Percentiles rank a stretch among this genome's conserved stretches.
Evolutionary conservation across 2,888 invertebrate species (phyloP).

Genomic region (Sipha maydis): DNA sequence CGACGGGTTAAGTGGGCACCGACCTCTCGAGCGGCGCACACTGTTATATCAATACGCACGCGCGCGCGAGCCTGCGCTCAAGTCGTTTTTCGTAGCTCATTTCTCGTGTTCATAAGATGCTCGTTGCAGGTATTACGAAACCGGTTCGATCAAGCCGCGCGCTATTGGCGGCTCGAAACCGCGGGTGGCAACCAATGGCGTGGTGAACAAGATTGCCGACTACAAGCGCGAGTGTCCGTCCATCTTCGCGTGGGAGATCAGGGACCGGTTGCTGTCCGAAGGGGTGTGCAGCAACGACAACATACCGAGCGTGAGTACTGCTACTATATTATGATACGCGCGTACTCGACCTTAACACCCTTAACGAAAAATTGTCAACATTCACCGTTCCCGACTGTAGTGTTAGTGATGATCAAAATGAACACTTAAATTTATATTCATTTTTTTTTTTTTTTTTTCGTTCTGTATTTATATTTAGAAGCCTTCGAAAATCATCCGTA

Average conservation of each 20-base stretch:
- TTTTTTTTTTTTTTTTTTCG: too few relatives aligned
- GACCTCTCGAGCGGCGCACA: neutral
- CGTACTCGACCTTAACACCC: neutral
- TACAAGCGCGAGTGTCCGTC: slow-evolving; percentile 98
- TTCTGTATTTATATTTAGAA: too few relatives aligned
- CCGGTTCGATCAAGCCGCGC: slow-evolving; percentile 95
- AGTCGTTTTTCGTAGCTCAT: neutral
- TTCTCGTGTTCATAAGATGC: neutral
- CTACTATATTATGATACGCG: neutral
- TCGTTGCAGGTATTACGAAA: slow-evolving; percentile 90
- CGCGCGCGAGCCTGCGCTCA: neutral
- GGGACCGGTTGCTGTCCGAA: slow-evolving; percentile 92
- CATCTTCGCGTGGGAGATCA: slow-evolving; percentile 98
- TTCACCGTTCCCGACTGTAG: neutral
- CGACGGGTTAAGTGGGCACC: neutral
- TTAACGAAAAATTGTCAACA: neutral
- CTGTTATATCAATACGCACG: neutral
- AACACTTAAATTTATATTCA: neutral
- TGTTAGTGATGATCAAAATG: neutral
- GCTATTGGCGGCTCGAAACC: slow-evolving; percentile 98
- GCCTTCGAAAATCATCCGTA: too few relatives aligned
- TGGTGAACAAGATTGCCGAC: slow-evolving; percentile 94
- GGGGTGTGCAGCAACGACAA: slow-evolving; percentile 97
- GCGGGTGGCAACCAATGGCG: slow-evolving; percentile 91
- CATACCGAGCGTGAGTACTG: slow-evolving; percentile 92